A percentile compares a stretch with the other conserved stretches of the same genome.
Evolutionary conservation across 1,140 invertebrate genomes (phyloP).

Genomic region (Paraescarpia echinospica): DNA sequence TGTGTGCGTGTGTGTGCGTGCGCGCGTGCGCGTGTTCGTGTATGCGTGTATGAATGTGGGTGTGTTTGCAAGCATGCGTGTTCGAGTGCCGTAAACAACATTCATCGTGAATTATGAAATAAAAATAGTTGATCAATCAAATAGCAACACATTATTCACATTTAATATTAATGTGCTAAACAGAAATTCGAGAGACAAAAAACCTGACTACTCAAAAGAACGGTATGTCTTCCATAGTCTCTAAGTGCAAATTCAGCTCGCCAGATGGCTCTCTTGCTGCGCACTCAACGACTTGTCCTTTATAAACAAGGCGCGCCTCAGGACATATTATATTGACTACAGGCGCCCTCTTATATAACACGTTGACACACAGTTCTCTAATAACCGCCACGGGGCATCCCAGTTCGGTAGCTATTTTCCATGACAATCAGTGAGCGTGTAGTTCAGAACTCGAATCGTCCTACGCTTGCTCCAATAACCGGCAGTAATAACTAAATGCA

Average conservation of each 20-base stretch:
- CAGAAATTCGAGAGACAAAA: too few relatives aligned
- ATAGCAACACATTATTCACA: too few relatives aligned
- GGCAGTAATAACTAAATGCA: not conserved
- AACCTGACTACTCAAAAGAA: not conserved
- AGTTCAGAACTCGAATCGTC: not conserved
- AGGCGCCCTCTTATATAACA: not conserved
- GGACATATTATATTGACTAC: not conserved
- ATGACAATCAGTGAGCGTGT: not conserved
- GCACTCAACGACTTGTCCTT: not conserved
- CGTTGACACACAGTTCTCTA: not conserved
- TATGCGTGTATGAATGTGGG: not conserved
- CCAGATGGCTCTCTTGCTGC: not conserved
- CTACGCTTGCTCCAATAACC: not conserved
- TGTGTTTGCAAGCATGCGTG: not conserved
- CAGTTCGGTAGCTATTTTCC: not conserved
- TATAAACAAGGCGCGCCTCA: not conserved
- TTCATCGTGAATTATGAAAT: too few relatives aligned
- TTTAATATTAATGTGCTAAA: too few relatives aligned
- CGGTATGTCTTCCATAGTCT: not conserved
- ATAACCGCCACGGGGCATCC: not conserved
- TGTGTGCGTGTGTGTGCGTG: not conserved
- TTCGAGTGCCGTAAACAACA: too few relatives aligned
- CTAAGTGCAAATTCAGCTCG: not conserved
- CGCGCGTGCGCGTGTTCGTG: too few relatives aligned
- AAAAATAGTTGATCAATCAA: too few relatives aligned